Base-by-base conservation (phyloP, 1,140 invertebrate species). In the Vanessa tameamea region DNA sequence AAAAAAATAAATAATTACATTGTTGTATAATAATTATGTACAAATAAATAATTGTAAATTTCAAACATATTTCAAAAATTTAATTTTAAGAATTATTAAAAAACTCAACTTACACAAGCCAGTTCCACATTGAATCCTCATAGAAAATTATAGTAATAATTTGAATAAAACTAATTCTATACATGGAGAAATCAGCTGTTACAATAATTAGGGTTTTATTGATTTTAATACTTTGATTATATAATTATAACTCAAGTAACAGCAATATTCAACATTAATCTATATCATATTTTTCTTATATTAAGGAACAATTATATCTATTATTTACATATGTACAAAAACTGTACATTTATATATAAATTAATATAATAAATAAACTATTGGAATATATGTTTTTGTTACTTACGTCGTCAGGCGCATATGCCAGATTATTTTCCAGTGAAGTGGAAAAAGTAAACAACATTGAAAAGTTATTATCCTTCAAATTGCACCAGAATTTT, bases 271-370 rank as follows among this genome's bases (percentile, higher is more conserved):
- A 72, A 72, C 64, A 72, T 67, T 47, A 65, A 55, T 16, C 53
- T 72, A 47, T 55, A 66, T 57, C 61, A 48, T 31, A 65, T 47
- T 23, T 72, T 55, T 57, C 53, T 26, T 72, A 67, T 14, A 66
- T 50, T 64, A 66, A 67, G 16, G 26, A 51, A 66, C 64, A 66
- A 67, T 61, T 72, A 57, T 57, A 59, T 57, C 53, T 57, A 69
- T 63, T 73, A 69, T 77, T 70, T 73, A 77, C 70, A 77, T 73
- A 66, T 73, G 66, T 73, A 77, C 71, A 77, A 55, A 47, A 37
- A 23, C 26, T 26, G 64, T 65, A 65, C 64, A 65, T 65, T 65
- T 15, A 23, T 57, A 12, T 57, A 57, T 23, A 57, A 57, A 11
- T 57, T 23, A 57, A 61, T 31, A 37, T 61, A 37, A 61, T 13